Evolutionary conservation across 2,797 vertebrate genomes (phyloP), one percentile per base, ranked within the genome.

Genomic region (Sarcoramphus papa): DNA sequence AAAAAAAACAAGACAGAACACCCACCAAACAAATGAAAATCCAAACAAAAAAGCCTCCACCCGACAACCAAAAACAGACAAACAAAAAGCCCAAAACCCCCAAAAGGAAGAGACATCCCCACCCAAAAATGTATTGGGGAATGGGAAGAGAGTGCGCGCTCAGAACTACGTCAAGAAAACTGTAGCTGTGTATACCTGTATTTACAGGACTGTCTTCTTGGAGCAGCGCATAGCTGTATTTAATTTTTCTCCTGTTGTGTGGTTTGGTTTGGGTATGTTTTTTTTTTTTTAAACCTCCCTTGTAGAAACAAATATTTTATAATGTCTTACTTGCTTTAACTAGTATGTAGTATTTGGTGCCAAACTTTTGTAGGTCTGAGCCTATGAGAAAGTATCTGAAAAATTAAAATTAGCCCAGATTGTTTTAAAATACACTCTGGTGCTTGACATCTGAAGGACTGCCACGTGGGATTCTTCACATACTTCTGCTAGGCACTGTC

Each of bases 91-190:
- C 56, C 21, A 3, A 79, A 79, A 47, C 10, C 33, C 14, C 35
- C 10, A 7, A 68, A 87, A 85, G 28, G 64, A 81, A 59, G 68
- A 60, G 41, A 33, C 16, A 22, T 73, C 8, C 16, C 37, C 25
- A 28, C 68, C 28, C 47, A 41, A 22, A 85, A 85, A 30, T 31
- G 10, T 33, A 1, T 0, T 82, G 80, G 27, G 47, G 21, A 50
- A 19, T 6, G 25, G 37, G 43, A 73, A 88, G n/a, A 21, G 74
- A 51, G 21, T 40, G 48, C 3, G 3, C 0, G 2, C 33, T 68
- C 9, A 14, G 48, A 48, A 31, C 68, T 5, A 2, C 0, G 4
- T 54, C n/a, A 72, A 4, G 54, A 3, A 68, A 57, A 37, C 22
- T 45, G 21, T 43, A 37, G 25, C 56, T 85, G 13, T 30, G 0